Base-by-base conservation (phyloP, 2,888 invertebrate genomes). In the Suillia variegata region DNA sequence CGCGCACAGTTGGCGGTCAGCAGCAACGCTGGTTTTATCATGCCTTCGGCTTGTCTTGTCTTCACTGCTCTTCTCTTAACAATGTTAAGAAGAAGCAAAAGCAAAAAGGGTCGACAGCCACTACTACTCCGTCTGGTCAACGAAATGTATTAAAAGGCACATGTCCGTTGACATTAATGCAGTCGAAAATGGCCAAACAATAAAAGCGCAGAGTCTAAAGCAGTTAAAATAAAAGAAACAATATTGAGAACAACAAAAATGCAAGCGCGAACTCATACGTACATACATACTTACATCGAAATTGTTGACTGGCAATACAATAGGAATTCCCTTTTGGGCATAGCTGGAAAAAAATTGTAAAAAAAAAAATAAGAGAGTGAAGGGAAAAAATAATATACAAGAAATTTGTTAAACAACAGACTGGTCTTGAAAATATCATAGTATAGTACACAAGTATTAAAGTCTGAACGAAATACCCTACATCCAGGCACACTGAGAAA, bases 251-350 rank as follows among this genome's bases (percentile, higher is more conserved):
- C 8, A 20, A 31, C 31, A 26, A 6, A 26, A 51, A 31, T 51
- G 13, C 5, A 31, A 31, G 45, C 45, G 10, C 38, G 38, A n/a
- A 38, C n/a, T n/a, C n/a, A n/a, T n/a, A n/a, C n/a, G n/a, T n/a
- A n/a, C n/a, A n/a, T n/a, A n/a, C n/a, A n/a, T 38, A 38, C 21
- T 42, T 18, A 6, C 5, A 20, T 45, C 4, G 45, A 18, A 45
- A 45, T 13, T 49, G 58, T 61, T 62, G 52, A 59, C 58, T 59
- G 57, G 61, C 63, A 50, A 65, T 62, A 67, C 69, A 69, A 69
- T 69, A 64, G 64, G 62, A 65, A 64, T 67, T 62, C 65, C 65
- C 66, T 64, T 68, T 67, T 66, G 65, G 62, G 65, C 38, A 38
- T 38, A 13, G n/a, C 6, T 5, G 26, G 10, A 38, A n/a, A 38